Conservation (phyloP, 2,888 invertebrate species). For the Ellobium chinense region DNA sequence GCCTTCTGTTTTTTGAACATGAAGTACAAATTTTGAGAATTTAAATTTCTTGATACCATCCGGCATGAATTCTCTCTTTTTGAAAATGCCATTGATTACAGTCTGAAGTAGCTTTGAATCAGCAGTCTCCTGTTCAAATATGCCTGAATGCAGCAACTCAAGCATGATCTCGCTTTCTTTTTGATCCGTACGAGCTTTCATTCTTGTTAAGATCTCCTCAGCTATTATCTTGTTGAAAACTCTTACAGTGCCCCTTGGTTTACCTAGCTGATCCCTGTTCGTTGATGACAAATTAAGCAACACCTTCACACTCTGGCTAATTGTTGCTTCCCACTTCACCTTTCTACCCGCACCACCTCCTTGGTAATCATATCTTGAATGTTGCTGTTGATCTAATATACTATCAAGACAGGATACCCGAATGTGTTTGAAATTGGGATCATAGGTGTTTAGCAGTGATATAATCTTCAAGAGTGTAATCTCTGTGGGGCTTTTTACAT, state of each 20-base stretch:
- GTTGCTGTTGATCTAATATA: constrained; percentile 22
- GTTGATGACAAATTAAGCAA: constrained; percentile 56
- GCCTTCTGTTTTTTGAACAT: constrained; percentile 49
- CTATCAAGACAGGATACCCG: constrained; percentile 61
- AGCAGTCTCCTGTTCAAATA: constrained; percentile 58
- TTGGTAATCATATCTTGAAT: background rate
- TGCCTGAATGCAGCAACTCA: constrained; percentile 45
- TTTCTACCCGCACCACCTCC: background rate
- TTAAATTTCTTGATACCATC: background rate
- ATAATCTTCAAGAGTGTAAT: constrained; percentile 55
- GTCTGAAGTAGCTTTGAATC: constrained; percentile 49
- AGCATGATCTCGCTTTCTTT: constrained; percentile 51
- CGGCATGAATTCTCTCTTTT: constrained; percentile 45
- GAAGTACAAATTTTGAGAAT: constrained; percentile 49
- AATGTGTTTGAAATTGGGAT: constrained; percentile 56
- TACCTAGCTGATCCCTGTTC: constrained; percentile 51
- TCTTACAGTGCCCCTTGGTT: constrained; percentile 52
- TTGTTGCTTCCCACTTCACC: constrained; percentile 52
- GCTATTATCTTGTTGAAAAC: constrained; percentile 57
- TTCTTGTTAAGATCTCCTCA: constrained; percentile 51
- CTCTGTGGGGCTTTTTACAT: constrained; percentile 52
- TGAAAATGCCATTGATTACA: constrained; percentile 56
- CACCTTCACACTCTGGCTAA: constrained; percentile 53
- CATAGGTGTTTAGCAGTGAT: constrained; percentile 61
- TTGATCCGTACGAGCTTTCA: constrained; percentile 32